Conservation (phyloP, 2,797 vertebrate species). For the Oophaga sylvatica region DNA sequence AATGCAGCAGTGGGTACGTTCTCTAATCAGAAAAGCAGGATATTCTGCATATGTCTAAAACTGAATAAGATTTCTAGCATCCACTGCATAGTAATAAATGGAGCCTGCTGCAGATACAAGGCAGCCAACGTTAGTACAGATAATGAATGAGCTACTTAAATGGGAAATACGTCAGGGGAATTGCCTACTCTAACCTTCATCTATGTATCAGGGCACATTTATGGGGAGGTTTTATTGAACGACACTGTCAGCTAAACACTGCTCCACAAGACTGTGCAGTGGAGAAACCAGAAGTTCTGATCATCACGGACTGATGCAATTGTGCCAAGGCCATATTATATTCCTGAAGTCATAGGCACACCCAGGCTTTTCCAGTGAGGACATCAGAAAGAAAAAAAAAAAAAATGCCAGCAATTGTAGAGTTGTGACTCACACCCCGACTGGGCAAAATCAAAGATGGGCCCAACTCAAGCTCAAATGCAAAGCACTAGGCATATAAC, state of each 20-base stretch:
- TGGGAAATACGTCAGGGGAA: neutral
- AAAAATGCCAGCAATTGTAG: conserved; percentile 12
- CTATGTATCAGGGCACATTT: neutral
- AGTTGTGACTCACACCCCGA: neutral
- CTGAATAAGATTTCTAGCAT: too few species aligned
- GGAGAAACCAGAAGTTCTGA: neutral
- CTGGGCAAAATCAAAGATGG: neutral
- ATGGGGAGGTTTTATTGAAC: neutral
- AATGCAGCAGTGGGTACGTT: neutral
- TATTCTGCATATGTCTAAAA: too few species aligned
- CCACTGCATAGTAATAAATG: too few species aligned
- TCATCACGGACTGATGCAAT: neutral
- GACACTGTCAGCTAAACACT: neutral
- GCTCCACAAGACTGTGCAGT: neutral
- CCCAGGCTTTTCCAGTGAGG: conserved; percentile 23
- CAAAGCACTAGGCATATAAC: neutral
- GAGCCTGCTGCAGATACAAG: too few species aligned
- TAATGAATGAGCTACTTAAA: neutral
- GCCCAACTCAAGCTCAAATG: neutral
- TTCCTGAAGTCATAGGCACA: conserved; percentile 22
- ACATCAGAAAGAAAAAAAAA: neutral
- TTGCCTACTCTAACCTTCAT: too few species aligned
- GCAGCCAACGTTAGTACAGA: too few species aligned
- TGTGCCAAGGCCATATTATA: neutral
- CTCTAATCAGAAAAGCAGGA: neutral